phyloP scores from a whole-genome alignment of 2,797 vertebrate genomes.

The Halcyon chelicuti region DNA sequence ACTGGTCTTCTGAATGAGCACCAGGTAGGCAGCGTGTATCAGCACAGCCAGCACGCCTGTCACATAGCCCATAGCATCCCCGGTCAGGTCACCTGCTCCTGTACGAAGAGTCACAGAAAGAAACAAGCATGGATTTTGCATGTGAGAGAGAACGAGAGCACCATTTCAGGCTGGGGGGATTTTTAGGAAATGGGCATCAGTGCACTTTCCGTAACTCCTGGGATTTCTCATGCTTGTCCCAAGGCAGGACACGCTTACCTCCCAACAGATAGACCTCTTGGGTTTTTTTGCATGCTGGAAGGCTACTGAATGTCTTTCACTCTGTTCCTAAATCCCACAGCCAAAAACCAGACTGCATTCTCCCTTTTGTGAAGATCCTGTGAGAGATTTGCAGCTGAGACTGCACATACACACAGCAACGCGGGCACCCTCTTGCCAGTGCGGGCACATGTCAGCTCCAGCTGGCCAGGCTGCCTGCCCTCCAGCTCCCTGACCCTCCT shows the following conservation, averaged over 20 bases:
- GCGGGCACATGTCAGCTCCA: fast-evolving
- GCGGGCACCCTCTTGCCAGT: background rate
- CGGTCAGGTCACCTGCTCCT: slow-evolving; percentile 95
- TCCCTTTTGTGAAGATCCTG: background rate
- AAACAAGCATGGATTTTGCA: background rate
- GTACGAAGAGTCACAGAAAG: slow-evolving; percentile 27
- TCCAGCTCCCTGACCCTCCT: background rate
- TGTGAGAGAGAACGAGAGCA: background rate
- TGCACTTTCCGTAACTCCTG: background rate
- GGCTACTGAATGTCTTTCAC: background rate
- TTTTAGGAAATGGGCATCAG: background rate
- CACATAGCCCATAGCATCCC: slow-evolving; percentile 93
- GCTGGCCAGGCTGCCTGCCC: background rate
- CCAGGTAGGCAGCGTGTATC: slow-evolving; percentile 94
- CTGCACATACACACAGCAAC: fast-evolving
- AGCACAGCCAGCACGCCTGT: slow-evolving; percentile 93
- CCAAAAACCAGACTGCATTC: background rate
- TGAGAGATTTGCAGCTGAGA: background rate
- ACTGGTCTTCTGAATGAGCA: slow-evolving; percentile 95
- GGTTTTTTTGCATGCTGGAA: background rate
- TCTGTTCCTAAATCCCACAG: background rate
- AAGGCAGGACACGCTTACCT: background rate
- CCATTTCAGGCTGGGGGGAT: background rate
- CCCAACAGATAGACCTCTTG: background rate
- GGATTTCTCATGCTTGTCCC: background rate